Conservation (phyloP, 2,113 vertebrate species). For the Rousettus leschenaultii region DNA sequence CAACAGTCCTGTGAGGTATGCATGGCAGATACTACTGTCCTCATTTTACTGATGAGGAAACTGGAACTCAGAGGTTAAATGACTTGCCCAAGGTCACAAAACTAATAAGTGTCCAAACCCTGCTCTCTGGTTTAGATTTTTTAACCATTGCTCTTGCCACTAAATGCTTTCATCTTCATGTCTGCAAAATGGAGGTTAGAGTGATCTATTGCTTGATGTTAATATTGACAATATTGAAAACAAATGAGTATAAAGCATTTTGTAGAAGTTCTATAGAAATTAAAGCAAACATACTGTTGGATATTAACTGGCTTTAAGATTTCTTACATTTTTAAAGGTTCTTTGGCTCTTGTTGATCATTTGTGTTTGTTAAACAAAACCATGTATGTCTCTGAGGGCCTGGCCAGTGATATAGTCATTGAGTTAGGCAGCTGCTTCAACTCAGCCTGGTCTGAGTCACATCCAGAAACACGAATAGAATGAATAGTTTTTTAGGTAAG, state of each 20-base stretch:
- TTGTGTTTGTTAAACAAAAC: slow-evolving; percentile 38
- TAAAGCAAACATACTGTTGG: neutral
- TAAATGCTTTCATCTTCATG: slow-evolving; percentile 25
- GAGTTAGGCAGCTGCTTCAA: slow-evolving; percentile 39
- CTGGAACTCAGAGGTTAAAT: slow-evolving; percentile 55
- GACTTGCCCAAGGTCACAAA: slow-evolving; percentile 65
- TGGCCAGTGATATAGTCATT: slow-evolving; percentile 20
- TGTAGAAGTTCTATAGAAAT: slow-evolving; percentile 30
- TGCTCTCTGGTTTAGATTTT: slow-evolving; percentile 47
- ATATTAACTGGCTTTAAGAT: slow-evolving; percentile 38
- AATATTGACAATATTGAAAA: slow-evolving; percentile 31
- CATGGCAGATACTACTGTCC: slow-evolving; percentile 56
- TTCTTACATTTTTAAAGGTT: slow-evolving; percentile 27
- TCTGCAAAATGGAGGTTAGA: slow-evolving; percentile 23
- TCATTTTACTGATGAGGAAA: slow-evolving; percentile 62
- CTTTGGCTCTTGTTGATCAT: slow-evolving; percentile 2
- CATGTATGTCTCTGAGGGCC: neutral
- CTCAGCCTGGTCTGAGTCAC: slow-evolving; percentile 28
- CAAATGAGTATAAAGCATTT: slow-evolving; percentile 42
- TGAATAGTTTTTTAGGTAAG: slow-evolving; percentile 23
- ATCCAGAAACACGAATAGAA: slow-evolving; percentile 19
- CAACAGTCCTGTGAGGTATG: slow-evolving; percentile 62
- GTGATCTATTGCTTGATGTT: slow-evolving; percentile 17
- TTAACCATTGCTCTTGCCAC: slow-evolving; percentile 29
- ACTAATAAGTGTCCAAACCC: slow-evolving; percentile 34